These are phyloP conservation scores for Epinotia brunnichana DNA, from an alignment of 2,888 invertebrate genomes.

Conservation along the genomic window DNA sequence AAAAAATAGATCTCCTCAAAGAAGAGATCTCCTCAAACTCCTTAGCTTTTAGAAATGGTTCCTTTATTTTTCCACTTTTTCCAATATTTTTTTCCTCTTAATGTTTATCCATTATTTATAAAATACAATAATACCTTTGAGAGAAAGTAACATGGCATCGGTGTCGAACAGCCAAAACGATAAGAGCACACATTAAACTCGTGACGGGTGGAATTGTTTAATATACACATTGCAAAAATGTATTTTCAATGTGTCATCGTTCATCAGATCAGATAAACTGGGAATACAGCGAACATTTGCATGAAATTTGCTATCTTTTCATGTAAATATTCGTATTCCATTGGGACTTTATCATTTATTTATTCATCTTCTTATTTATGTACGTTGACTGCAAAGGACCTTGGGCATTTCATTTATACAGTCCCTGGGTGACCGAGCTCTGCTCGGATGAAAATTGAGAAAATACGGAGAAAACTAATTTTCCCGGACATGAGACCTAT, in stretches of 20 bases:
- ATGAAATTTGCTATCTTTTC: not conserved
- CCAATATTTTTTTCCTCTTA: not conserved
- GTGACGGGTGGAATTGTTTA: constrained; percentile 8
- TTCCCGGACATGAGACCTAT: too few species aligned
- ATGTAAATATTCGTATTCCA: not conserved
- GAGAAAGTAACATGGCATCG: not conserved
- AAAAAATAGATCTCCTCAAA: not conserved
- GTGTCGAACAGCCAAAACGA: not conserved
- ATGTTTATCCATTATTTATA: not conserved
- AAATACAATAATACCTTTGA: not conserved
- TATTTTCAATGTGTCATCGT: constrained; percentile 5
- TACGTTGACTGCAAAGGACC: not conserved
- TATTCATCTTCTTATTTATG: too few species aligned
- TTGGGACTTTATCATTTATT: not conserved
- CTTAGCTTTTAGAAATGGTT: too few species aligned
- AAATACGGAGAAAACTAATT: too few species aligned
- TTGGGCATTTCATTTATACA: not conserved
- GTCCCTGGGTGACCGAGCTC: too few species aligned
- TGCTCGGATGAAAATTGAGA: too few species aligned
- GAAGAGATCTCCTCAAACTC: too few species aligned
- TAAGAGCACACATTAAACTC: not conserved
- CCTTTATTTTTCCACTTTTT: not conserved
- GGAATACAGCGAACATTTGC: not conserved
- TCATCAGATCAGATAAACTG: not conserved
- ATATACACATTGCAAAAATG: not conserved